Conservation (phyloP, 1,140 invertebrate genomes). For the Scaptomyza pallida region DNA sequence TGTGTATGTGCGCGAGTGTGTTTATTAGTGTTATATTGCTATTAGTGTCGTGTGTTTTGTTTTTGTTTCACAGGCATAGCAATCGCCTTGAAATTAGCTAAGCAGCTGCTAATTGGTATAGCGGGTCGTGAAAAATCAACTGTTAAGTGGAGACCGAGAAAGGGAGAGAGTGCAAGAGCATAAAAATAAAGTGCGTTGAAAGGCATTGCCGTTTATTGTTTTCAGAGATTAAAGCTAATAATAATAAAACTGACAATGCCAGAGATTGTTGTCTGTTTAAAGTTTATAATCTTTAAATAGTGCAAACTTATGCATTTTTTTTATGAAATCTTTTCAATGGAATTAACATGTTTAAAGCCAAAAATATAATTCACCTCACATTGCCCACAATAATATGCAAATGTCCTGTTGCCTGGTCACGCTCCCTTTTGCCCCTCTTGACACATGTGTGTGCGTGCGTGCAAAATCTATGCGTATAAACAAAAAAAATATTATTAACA, state of each 20-base stretch:
- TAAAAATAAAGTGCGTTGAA: too few species aligned
- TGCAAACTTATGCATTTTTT: too few species aligned
- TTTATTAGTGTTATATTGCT: conserved; percentile 44
- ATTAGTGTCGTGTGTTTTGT: conserved; percentile 53
- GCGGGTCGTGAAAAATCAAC: conserved; percentile 51
- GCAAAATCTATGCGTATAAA: conserved; percentile 69
- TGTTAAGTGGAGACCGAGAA: background rate
- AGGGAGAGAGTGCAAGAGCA: background rate
- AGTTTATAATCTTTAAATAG: too few species aligned
- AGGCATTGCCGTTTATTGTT: too few species aligned
- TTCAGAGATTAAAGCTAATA: too few species aligned
- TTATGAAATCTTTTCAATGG: too few species aligned
- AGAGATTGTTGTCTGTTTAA: too few species aligned
- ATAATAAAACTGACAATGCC: too few species aligned
- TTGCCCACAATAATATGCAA: conserved; percentile 43
- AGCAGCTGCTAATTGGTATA: conserved; percentile 68
- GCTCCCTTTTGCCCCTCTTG: conserved; percentile 11
- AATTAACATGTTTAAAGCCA: too few species aligned
- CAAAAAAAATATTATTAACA: conserved; percentile 60
- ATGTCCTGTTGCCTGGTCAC: conserved; percentile 25
- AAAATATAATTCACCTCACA: background rate
- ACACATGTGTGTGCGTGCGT: conserved; percentile 68
- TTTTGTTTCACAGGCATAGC: conserved; percentile 27
- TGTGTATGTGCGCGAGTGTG: conserved; percentile 7
- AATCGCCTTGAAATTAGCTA: conserved; percentile 31